A percentile compares a stretch with the other conserved stretches of the same genome.
Evolutionary conservation across 2,797 vertebrate genomes (phyloP).

Genomic region (Protonibea diacanthus): DNA sequence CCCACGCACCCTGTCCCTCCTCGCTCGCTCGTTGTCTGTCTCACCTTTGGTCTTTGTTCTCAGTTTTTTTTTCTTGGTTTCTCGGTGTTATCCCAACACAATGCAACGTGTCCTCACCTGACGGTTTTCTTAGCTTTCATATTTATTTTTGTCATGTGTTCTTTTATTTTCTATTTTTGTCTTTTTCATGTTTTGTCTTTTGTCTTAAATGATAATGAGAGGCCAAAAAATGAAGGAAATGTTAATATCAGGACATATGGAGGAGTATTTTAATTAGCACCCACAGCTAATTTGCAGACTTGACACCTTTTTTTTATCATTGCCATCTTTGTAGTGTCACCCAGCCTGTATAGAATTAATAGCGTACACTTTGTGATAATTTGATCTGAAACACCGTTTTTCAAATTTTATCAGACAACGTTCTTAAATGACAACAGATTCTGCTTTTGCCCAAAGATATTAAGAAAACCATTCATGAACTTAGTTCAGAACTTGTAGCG

Average conservation of each 20-base stretch:
- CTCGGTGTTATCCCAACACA: background rate
- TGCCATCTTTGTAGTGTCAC: constrained; percentile 13
- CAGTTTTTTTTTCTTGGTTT: background rate
- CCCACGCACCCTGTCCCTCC: constrained; percentile 28
- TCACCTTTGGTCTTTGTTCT: constrained; percentile 22
- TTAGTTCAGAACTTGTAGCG: background rate
- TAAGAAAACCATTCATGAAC: background rate
- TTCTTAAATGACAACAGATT: constrained; percentile 15
- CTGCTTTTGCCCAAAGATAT: background rate
- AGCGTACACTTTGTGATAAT: background rate
- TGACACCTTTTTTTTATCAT: constrained; percentile 29
- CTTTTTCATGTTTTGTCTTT: background rate
- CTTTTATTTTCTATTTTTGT: background rate
- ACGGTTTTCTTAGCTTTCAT: constrained; percentile 2
- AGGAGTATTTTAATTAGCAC: constrained; percentile 43
- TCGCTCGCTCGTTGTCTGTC: background rate
- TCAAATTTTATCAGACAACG: background rate
- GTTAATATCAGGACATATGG: constrained; percentile 54
- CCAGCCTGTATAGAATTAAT: constrained; percentile 3
- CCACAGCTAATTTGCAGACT: constrained; percentile 54
- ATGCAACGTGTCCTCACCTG: background rate
- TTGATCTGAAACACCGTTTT: constrained; percentile 1
- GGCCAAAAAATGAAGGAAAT: constrained; percentile 26
- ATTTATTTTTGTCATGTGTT: background rate
- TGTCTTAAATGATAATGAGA: constrained; percentile 28